Evolutionary conservation across 2,797 vertebrate species (phyloP).

Genomic region (Pseudocheirus occidentalis): DNA sequence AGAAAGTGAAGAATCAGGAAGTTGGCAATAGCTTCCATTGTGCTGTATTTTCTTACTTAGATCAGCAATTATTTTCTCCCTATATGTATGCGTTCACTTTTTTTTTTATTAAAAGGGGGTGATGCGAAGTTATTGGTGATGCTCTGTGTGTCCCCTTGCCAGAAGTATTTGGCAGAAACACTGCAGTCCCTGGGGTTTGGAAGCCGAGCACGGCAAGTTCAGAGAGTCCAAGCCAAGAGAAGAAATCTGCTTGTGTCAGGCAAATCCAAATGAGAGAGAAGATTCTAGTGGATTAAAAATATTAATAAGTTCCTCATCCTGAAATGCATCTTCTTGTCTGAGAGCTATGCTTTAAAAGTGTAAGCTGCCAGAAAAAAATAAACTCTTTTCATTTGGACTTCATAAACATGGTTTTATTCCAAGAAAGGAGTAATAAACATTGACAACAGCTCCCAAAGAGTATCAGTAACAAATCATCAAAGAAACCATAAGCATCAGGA

Average conservation of each 20-base stretch:
- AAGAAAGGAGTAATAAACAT: constrained; percentile 44
- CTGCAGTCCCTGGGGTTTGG: constrained; percentile 90
- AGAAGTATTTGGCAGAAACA: constrained; percentile 87
- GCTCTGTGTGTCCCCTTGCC: constrained; percentile 89
- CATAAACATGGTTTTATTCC: constrained; percentile 54
- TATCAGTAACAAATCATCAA: constrained; percentile 15
- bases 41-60: not conserved
- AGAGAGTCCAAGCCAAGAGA: constrained; percentile 81
- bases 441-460: constrained; percentile 45
- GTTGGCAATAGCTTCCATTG: not conserved
- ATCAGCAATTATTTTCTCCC: not conserved
- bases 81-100: not conserved
- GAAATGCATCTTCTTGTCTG: constrained; percentile 58
- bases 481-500: not conserved
- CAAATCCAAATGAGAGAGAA: constrained; percentile 74
- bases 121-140: constrained; percentile 91
- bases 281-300: constrained; percentile 70
- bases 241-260: constrained; percentile 60
- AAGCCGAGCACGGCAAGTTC: constrained; percentile 86
- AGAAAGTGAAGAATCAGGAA: not conserved
- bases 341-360: constrained; percentile 4
- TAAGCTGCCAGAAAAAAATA: constrained; percentile 72
- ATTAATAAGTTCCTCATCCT: constrained; percentile 68
- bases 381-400: constrained; percentile 24
- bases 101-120: constrained; percentile 84